phyloP scores from a whole-genome alignment of 1,140 invertebrate genomes.

The Leptestheria dahalacensis region DNA sequence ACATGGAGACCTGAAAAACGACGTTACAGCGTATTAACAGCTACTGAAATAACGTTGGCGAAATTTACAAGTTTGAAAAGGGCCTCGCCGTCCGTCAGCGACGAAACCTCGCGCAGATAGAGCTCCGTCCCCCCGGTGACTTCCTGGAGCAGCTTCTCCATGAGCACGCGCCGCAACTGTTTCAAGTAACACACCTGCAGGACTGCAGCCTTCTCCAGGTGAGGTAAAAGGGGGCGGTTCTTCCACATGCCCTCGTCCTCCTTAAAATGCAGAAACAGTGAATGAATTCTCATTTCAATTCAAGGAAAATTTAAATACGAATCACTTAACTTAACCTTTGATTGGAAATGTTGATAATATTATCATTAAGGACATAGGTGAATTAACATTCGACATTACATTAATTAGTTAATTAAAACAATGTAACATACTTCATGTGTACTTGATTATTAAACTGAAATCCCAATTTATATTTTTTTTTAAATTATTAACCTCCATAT shows the following conservation, averaged over 20 bases:
- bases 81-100: not conserved
- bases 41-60: not conserved
- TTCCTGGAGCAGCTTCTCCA: not conserved
- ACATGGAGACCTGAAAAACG: not conserved
- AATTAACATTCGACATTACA: no score
- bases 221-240: not conserved
- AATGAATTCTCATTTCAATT: no score
- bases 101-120: constrained; percentile 1
- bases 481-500: no score
- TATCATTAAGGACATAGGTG: no score
- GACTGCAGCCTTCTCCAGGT: not conserved
- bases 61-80: not conserved
- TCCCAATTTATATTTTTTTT: no score
- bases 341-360: no score
- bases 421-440: no score
- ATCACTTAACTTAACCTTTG: no score
- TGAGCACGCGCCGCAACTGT: not conserved
- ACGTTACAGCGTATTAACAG: not conserved
- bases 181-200: constrained; percentile 5
- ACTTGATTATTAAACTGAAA: no score
- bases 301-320: not conserved
- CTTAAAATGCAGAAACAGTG: not conserved
- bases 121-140: constrained; percentile 3
- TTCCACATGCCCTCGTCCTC: constrained; percentile 14
- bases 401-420: no score